Conservation (phyloP, 2,888 invertebrate genomes). For the Lasioglossum malachurum region DNA sequence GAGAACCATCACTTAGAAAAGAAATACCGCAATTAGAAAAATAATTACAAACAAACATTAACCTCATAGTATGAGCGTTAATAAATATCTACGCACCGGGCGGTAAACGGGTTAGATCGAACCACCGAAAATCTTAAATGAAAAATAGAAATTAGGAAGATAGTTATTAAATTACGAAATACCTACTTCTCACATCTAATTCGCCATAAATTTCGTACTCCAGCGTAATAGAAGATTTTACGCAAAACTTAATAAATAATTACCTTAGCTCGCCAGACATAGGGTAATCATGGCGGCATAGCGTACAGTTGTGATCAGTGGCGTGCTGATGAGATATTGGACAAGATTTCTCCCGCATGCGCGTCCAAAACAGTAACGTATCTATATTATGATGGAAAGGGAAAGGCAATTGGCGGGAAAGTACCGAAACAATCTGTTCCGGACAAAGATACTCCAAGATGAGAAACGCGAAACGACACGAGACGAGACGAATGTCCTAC, state of each 20-base stretch:
- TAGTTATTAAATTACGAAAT: too few relatives aligned
- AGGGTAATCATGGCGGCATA: background rate
- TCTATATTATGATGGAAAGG: too few relatives aligned
- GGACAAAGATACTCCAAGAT: too few relatives aligned
- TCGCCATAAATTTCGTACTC: background rate
- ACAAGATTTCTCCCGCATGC: too few relatives aligned
- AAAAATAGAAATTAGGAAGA: background rate
- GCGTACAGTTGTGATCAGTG: too few relatives aligned
- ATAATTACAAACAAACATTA: background rate
- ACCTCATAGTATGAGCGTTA: background rate
- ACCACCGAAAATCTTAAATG: background rate
- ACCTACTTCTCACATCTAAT: background rate
- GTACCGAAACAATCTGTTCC: too few relatives aligned
- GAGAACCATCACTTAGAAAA: background rate
- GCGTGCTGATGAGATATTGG: too few relatives aligned
- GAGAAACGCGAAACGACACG: too few relatives aligned
- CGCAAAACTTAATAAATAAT: background rate
- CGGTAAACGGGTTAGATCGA: background rate
- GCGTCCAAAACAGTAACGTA: too few relatives aligned
- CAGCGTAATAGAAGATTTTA: background rate
- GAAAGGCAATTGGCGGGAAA: too few relatives aligned
- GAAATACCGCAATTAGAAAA: background rate
- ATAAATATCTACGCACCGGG: background rate
- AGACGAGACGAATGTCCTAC: too few relatives aligned
- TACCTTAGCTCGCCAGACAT: conserved; percentile 22